Evolutionary conservation across 1,140 invertebrate species (phyloP).

Genomic region (Pantala flavescens): DNA sequence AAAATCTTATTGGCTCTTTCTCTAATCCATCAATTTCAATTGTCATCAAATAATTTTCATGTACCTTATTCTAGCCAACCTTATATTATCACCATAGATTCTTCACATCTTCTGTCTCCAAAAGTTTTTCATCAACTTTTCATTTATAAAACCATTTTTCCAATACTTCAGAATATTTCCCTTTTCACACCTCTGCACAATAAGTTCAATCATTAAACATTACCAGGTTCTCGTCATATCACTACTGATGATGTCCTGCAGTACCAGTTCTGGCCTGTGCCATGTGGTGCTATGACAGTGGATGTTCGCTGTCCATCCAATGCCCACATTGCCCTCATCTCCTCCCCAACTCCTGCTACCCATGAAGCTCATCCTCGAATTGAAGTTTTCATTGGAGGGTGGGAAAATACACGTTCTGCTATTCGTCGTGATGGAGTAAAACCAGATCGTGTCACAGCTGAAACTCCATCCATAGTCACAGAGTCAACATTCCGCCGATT

Average conservation of each 20-base stretch:
- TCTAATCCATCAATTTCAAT: too few species aligned
- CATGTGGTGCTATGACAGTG: constrained; percentile 40
- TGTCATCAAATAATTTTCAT: too few species aligned
- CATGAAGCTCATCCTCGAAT: constrained; percentile 45
- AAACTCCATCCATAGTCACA: constrained; percentile 23
- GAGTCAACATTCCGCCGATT: constrained; percentile 25
- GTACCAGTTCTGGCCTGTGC: constrained; percentile 45
- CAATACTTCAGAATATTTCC: background rate
- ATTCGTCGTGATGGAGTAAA: constrained; percentile 49
- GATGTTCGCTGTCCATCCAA: constrained; percentile 47
- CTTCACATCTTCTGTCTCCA: too few species aligned
- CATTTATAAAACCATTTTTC: background rate
- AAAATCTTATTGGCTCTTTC: too few species aligned
- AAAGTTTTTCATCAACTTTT: background rate
- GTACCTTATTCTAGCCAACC: too few species aligned
- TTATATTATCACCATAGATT: too few species aligned
- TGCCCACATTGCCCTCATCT: constrained; percentile 46
- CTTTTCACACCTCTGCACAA: too few species aligned
- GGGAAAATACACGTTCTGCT: constrained; percentile 49
- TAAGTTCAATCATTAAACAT: background rate
- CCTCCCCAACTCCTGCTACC: constrained; percentile 25
- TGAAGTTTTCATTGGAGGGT: constrained; percentile 50
- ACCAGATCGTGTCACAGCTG: constrained; percentile 35
- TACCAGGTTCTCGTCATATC: constrained; percentile 23
- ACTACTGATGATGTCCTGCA: constrained; percentile 43